Base-by-base conservation (phyloP, 2,797 vertebrate species). In the Meda fulgida region DNA sequence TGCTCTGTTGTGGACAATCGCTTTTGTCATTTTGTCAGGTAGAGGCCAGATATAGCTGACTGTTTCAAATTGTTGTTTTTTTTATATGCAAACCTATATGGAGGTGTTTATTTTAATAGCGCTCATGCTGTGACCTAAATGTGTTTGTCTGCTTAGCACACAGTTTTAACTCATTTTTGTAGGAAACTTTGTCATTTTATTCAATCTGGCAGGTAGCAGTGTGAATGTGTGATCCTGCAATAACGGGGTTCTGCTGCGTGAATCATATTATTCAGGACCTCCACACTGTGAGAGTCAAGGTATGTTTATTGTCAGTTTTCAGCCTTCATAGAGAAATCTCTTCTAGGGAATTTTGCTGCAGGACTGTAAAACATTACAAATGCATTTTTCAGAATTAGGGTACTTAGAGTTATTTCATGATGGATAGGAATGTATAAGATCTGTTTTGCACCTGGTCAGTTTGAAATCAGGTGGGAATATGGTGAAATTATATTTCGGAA, bases 21-120 rank as follows among this genome's bases (percentile, higher is more conserved):
- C 63, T 69, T 85, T 91, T 73, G 80, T 80, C 77, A 55, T 86
- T 87, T 87, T 75, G 83, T 80, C 80, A 83, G 80, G 29, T 76
- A 46, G 67, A 83, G 58, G 63, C 58, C 31, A 71, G 23, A 55
- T 60, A 78, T 26, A 78, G 55, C n/a, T 78, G 55, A 78, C 60
- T 43, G 26, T 63, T 79, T 66, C 40, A 46, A 43, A 80, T 14
- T 3, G 9, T 4, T 58, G 3, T 60, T 36, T 6, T 21, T 23
- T 69, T 53, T 36, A 10, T 55, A 53, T 34, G 29, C 43, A 36
- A 72, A 40, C 63, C 51, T 46, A 66, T 66, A 21, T 6, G 11
- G 34, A 58, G 63, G n/a, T 69, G 63, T 67, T 77, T 83, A 23
- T 77, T 66, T 82, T 48, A 7, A 48, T 63, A 82, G n/a, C 0